These are phyloP conservation scores for Eumaeus atala DNA, from an alignment of 1,140 invertebrate genomes.

Conservation along the genomic window DNA sequence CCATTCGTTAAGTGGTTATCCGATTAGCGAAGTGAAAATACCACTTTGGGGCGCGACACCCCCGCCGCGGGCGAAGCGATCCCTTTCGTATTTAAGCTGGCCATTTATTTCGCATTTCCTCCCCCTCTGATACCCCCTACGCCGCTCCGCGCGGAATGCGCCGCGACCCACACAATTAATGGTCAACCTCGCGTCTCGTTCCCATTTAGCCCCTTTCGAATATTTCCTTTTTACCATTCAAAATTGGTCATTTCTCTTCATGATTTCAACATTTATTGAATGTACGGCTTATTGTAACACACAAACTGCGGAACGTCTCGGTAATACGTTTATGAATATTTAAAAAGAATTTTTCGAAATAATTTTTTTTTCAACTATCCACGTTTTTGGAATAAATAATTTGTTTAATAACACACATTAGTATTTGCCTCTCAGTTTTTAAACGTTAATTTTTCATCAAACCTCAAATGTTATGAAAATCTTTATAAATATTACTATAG, in stretches of 20 bases:
- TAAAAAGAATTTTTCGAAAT: too few species aligned
- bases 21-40: slow-evolving; percentile 76
- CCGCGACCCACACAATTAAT: slow-evolving; percentile 56
- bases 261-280: slow-evolving; percentile 6
- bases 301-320: too few species aligned
- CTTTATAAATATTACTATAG: too few species aligned
- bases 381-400: too few species aligned
- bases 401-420: too few species aligned
- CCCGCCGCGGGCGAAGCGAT: slow-evolving; percentile 62
- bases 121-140: slow-evolving; percentile 44
- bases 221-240: slow-evolving; percentile 21
- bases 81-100: slow-evolving; percentile 68
- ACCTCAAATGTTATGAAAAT: too few species aligned
- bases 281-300: neutral
- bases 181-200: slow-evolving; percentile 51
- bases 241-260: slow-evolving; percentile 11
- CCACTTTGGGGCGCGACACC: slow-evolving; percentile 71
- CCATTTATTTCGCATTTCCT: slow-evolving; percentile 72
- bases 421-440: too few species aligned
- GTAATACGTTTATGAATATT: too few species aligned
- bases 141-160: slow-evolving; percentile 46
- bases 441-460: too few species aligned
- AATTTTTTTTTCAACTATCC: too few species aligned
- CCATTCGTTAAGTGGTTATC: slow-evolving; percentile 75
- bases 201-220: slow-evolving; percentile 29